Base-by-base conservation (phyloP, 2,888 invertebrate species). In the Thelaira solivaga region DNA sequence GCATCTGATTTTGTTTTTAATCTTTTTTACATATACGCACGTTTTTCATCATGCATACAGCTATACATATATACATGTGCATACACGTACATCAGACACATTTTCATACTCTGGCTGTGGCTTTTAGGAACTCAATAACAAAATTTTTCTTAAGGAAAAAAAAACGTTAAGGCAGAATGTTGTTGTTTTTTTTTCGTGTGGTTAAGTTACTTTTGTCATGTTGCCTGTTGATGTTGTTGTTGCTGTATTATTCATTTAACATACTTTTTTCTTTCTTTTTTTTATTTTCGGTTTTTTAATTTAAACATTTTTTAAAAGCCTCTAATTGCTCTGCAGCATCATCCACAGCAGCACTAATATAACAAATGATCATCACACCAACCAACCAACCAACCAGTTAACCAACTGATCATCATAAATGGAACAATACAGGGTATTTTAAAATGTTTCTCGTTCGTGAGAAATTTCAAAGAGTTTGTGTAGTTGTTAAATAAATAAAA, bases 321-420 rank as follows among this genome's bases (percentile, higher is more conserved):
- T 75, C 62, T 68, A 75, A 75, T 75, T 75, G 74, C 74, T 75
- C 55, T 75, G 74, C 39, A 62, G 53, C 74, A 53, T n/a, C n/a
- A n/a, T 53, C 45, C 18, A 53, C 59, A 43, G 43, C 49, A 53
- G 34, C 18, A 47, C 13, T 24, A 47, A 55, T 26, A 45, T 34
- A 67, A 74, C 69, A 61, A 61, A 74, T 74, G 45, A 67, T 45
- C 67, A 67, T 67, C 67, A 74, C 59, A 67, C 61, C 55, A 34
- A 39, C 34, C 39, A 34, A 45, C 29, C n/a, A n/a, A n/a, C n/a
- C n/a, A 10, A 29, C 16, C 11, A 36, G n/a, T 8, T 5, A 6
- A 43, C 29, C 29, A 53, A 43, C 0, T 7, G 13, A 62, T 22
- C 31, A 18, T 4, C 20, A 62, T 20, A 29, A 29, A 59, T n/a